Evolutionary conservation across 2,888 invertebrate species (phyloP), one percentile per base, ranked within the genome.

Genomic region (Megalurothrips usitatus): DNA sequence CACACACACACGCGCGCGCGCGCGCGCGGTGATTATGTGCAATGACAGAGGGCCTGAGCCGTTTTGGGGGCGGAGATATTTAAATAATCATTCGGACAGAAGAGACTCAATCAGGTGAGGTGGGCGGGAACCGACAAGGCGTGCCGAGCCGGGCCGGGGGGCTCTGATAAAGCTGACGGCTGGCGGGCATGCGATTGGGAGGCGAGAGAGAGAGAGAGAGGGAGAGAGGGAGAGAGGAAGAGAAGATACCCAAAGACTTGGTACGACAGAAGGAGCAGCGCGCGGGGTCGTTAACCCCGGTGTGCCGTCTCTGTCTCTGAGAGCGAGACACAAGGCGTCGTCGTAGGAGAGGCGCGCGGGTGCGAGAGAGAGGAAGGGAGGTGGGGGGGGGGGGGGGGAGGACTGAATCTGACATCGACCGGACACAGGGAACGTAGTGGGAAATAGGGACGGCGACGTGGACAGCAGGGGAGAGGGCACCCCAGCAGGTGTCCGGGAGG

Each of bases 401-500:
- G 68, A 23, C 19, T 19, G 58, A 58, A 17, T 19, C 19, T 6
- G 58, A 58, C 19, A 58, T 11, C 17, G 14, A 8, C 19, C 6
- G 58, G n/a, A n/a, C 4, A n/a, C 0, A 14, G 58, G 17, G 58
- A n/a, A 58, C 52, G 58, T 19, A 58, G 58, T 11, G 17, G 58
- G 2, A 17, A n/a, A 58, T 17, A 58, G 17, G 58, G 17, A 58
- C 11, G 58, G 58, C 2, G 58, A 58, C 14, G 52, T 52, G 52
- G 19, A 12, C 14, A 10, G 52, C 52, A 10, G 52, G 52, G 19
- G 6, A 19, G 14, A 19, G 52, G n/a, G n/a, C n/a, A n/a, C n/a
- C n/a, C n/a, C 58, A 58, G 58, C 58, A 58, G 58, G 58, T 58
- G 58, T 58, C 58, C 58, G 14, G 52, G 52, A 58, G 58, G 34